Percentiles rank a stretch among this genome's conserved stretches.
phyloP scores from a whole-genome alignment of 2,113 vertebrate genomes.

The Limnothrissa miodon region DNA sequence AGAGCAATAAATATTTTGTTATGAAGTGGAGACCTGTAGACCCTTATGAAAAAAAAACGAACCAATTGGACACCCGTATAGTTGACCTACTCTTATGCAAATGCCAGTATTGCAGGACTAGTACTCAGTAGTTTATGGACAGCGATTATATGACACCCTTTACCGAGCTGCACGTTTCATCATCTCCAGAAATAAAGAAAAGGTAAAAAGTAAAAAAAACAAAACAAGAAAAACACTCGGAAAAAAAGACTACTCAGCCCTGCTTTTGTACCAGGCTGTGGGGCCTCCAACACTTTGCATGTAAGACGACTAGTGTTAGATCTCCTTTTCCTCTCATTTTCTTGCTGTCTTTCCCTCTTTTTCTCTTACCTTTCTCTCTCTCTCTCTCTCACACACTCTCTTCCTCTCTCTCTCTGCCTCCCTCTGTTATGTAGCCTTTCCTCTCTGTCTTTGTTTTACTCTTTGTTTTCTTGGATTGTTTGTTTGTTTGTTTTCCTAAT shows the following conservation, averaged over 20 bases:
- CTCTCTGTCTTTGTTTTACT: slow-evolving; percentile 40
- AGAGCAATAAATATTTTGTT: slow-evolving; percentile 77
- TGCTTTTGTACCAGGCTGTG: slow-evolving; percentile 76
- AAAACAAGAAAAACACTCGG: slow-evolving; percentile 61
- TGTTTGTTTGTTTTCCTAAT: slow-evolving; percentile 5
- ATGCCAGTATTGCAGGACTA: slow-evolving; percentile 80
- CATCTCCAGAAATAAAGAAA: slow-evolving; percentile 58
- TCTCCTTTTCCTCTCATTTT: slow-evolving; percentile 76
- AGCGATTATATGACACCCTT: slow-evolving; percentile 78
- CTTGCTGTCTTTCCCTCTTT: slow-evolving; percentile 73
- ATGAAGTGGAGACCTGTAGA: slow-evolving; percentile 71
- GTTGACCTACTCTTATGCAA: slow-evolving; percentile 81
- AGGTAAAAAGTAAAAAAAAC: slow-evolving; percentile 42
- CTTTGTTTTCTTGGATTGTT: background rate
- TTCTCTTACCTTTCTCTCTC: slow-evolving; percentile 52
- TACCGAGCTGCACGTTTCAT: slow-evolving; percentile 83
- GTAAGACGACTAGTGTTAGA: slow-evolving; percentile 97
- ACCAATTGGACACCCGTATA: slow-evolving; percentile 73
- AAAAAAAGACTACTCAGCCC: slow-evolving; percentile 57
- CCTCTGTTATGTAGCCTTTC: slow-evolving; percentile 62
- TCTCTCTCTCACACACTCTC: slow-evolving; percentile 29
- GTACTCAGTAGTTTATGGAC: slow-evolving; percentile 78
- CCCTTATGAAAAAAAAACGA: slow-evolving; percentile 61
- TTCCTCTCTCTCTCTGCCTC: slow-evolving; percentile 62
- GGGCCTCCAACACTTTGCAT: slow-evolving; percentile 98